phyloP scores from a whole-genome alignment of 2,113 vertebrate species.

The Tringa solitaria region DNA sequence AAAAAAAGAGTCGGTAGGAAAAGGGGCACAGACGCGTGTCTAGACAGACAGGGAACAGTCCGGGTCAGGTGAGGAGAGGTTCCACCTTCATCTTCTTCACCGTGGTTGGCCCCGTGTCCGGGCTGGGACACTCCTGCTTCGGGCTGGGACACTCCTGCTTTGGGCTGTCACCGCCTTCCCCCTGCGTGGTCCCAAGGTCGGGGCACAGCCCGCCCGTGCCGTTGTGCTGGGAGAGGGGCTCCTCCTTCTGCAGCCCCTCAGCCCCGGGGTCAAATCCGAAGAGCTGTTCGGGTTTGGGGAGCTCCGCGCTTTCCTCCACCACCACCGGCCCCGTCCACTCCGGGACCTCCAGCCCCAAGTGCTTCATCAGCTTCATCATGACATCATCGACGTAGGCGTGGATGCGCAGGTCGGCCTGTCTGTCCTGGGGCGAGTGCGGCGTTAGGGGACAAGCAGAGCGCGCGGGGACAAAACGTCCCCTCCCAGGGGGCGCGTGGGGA shows the following conservation, averaged over 20 bases:
- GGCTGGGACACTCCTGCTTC: not conserved
- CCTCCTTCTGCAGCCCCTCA: not conserved
- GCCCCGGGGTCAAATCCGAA: not conserved
- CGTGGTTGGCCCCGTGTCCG: fast-evolving
- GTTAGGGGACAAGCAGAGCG: not conserved
- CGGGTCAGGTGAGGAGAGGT: constrained; percentile 34
- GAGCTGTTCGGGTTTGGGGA: not conserved
- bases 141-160: not conserved
- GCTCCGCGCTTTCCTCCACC: constrained; percentile 45
- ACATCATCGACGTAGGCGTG: constrained; percentile 90
- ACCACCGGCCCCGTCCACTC: constrained; percentile 84
- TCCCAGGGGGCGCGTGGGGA: not conserved
- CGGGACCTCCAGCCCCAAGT: constrained; percentile 85
- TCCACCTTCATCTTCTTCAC: constrained; percentile 74
- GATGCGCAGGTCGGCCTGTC: constrained; percentile 87
- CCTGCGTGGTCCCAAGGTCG: not conserved
- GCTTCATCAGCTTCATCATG: constrained; percentile 87
- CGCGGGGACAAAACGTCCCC: not conserved
- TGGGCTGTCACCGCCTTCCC: not conserved
- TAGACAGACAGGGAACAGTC: not conserved
- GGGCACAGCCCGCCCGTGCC: not conserved
- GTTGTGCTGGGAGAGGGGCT: not conserved
- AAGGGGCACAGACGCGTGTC: not conserved
- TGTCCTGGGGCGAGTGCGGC: constrained; percentile 75
- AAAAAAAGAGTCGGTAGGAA: constrained; percentile 54